Evolutionary conservation across 2,888 invertebrate species (phyloP), one percentile per base, ranked within the genome.

Genomic region (Oscheius myriophilus): DNA sequence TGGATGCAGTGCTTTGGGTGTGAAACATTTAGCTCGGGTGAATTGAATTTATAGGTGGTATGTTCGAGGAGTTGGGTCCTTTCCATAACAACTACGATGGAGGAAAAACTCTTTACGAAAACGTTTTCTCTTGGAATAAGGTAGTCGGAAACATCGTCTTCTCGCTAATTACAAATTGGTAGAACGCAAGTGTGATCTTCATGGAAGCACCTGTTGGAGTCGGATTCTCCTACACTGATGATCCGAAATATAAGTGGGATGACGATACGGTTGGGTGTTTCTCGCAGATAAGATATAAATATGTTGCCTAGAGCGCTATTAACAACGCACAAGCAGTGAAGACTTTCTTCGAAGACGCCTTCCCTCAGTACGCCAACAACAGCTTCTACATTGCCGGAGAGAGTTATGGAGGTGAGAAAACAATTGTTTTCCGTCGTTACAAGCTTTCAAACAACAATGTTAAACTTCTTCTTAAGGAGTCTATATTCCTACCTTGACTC

Each of bases 141-240:
- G 75, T 77, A 25, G n/a, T n/a, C n/a, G n/a, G n/a, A n/a, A n/a
- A n/a, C n/a, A 59, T 21, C 52, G 7, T 9, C 3, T 18, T 21
- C 3, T 14, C 1, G 9, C 3, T 12, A 11, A 14, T 2, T 46
- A 25, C 9, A 21, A 51, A 33, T 39, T 49, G 39, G 11, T 33
- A 76, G 76, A 81, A 84, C 43, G 72, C 75, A 3, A 76, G 71
- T 53, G 87, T 90, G 67, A 71, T 90, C 46, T 90, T 88, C 77
- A 74, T 90, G 69, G 90, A 90, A 81, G 86, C 89, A 0, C 90
- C 90, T 6, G 89, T 89, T 18, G 89, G 89, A 53, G 90, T 90
- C 25, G 90, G 90, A 2, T 90, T 86, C 73, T 90, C 89, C 0
- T 90, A 89, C 77, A 83, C 88, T 2, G 83, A 82, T 11, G 87